Evolutionary conservation across 2,888 invertebrate genomes (phyloP).

Genomic region (Drosophila neotestacea): DNA sequence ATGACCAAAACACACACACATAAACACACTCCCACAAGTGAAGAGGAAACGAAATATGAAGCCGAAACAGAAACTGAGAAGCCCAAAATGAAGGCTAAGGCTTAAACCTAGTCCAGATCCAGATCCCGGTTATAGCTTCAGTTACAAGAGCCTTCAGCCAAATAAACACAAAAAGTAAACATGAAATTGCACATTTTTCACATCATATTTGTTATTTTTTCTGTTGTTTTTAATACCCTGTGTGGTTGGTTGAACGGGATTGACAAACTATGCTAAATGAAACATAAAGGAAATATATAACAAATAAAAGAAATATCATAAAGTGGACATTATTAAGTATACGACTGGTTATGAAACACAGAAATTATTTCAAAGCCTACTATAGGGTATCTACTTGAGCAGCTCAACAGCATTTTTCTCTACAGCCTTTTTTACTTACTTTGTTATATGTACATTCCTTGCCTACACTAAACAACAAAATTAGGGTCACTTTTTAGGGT

Average conservation of each 20-base stretch:
- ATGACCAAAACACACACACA: constrained; percentile 41
- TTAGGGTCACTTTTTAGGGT: constrained; percentile 58
- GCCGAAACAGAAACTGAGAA: constrained; percentile 27
- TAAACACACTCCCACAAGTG: not conserved
- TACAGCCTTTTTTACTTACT: not conserved
- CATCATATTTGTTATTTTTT: constrained; percentile 64
- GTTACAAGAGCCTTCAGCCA: constrained; percentile 30
- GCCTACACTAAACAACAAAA: constrained; percentile 59
- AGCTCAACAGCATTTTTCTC: not conserved
- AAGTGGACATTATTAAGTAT: not conserved
- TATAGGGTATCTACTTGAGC: constrained; percentile 9
- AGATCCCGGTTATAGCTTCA: constrained; percentile 21
- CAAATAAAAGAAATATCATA: not conserved
- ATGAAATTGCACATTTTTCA: constrained; percentile 76
- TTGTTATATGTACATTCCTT: constrained; percentile 13
- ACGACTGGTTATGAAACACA: no score
- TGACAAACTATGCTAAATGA: no score
- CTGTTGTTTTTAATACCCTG: constrained; percentile 15
- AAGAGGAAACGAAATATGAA: constrained; percentile 37
- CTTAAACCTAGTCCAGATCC: constrained; percentile 41
- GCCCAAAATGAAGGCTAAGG: constrained; percentile 32
- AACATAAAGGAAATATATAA: not conserved
- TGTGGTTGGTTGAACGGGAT: not conserved
- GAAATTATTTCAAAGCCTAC: not conserved
- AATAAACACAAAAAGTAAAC: constrained; percentile 57